A percentile compares a stretch with the other conserved stretches of the same genome.
These are phyloP conservation scores for Oenanthe oenanthe DNA, from an alignment of 2,113 vertebrate species.

Conservation along the genomic window DNA sequence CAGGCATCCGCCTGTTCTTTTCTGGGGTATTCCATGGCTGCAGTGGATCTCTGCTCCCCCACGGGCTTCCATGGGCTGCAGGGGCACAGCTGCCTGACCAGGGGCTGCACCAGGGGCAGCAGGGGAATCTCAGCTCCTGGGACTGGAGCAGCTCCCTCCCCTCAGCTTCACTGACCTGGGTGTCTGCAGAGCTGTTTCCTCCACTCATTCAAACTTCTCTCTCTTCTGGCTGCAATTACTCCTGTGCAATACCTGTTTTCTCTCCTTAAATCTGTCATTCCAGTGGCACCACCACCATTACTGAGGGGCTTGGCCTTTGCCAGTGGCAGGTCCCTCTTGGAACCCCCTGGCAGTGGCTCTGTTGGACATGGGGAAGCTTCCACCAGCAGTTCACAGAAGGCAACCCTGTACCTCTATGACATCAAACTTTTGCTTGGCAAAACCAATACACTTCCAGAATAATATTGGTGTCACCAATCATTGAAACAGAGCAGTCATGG, in stretches of 20 bases:
- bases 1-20: fast-evolving
- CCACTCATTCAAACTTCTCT: background rate
- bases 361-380: background rate
- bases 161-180: background rate
- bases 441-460: background rate
- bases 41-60: background rate
- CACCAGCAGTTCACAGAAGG: background rate
- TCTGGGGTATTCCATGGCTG: too few species aligned
- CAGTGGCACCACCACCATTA: background rate
- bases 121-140: background rate
- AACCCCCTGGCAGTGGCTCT: background rate
- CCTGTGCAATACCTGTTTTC: background rate
- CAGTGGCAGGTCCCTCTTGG: background rate
- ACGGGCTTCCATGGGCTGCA: background rate
- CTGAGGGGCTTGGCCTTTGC: fast-evolving
- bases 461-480: background rate
- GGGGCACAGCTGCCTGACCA: background rate
- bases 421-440: background rate
- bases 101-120: background rate
- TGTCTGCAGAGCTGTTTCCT: background rate
- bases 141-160: background rate
- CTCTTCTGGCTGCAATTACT: background rate
- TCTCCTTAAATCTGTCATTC: background rate
- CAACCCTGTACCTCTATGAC: fast-evolving
- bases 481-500: background rate